phyloP scores from a whole-genome alignment of 2,797 vertebrate species.

The Gymnopithys bicolor region DNA sequence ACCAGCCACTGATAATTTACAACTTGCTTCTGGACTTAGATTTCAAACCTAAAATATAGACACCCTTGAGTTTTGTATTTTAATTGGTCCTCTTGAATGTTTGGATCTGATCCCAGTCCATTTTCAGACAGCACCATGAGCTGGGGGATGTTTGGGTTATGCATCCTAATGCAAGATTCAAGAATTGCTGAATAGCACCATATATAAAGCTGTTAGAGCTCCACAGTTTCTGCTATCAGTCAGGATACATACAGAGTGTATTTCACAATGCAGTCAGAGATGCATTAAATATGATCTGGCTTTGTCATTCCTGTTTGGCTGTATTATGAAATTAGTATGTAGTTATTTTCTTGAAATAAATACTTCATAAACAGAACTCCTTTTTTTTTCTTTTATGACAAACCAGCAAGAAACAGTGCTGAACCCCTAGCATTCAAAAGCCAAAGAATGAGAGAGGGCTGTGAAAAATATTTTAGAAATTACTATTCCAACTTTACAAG shows the following conservation, averaged over 20 bases:
- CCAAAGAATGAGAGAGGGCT: background rate
- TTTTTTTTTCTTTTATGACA: background rate
- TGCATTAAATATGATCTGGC: background rate
- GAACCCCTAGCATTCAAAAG: background rate
- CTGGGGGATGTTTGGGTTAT: slow-evolving; percentile 13
- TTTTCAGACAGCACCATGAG: slow-evolving; percentile 18
- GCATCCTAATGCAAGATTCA: background rate
- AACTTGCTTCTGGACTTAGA: background rate
- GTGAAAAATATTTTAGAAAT: background rate
- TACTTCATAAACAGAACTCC: background rate
- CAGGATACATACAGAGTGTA: background rate
- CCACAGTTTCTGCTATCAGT: background rate
- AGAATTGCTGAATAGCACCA: background rate
- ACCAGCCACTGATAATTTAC: background rate
- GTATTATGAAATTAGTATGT: background rate
- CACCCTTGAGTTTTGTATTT: background rate
- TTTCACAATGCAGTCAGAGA: background rate
- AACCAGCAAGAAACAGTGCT: background rate
- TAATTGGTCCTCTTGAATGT: background rate
- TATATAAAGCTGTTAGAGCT: background rate
- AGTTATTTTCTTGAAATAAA: background rate
- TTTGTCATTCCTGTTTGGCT: background rate
- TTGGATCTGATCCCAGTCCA: slow-evolving; percentile 22
- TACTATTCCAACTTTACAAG: background rate
- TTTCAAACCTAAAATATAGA: slow-evolving; percentile 4